Base-by-base conservation (phyloP, 2,113 vertebrate genomes). In the Charina bottae region DNA sequence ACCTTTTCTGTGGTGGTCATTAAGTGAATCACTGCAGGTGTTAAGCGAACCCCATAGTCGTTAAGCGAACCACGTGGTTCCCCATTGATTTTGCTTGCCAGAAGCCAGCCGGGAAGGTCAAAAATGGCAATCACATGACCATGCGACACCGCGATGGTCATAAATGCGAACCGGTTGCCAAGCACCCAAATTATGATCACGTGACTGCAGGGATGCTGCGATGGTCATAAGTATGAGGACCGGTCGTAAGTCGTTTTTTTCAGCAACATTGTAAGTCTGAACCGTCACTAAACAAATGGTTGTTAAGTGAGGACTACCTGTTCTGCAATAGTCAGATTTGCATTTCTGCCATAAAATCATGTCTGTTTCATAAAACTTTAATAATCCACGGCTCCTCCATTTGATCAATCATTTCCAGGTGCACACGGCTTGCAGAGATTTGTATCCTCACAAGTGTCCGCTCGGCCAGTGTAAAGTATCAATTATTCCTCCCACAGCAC, bases 381-480 rank as follows among this genome's bases (percentile, higher is more conserved):
- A 33, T 11, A 19, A 49, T 68, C n/a, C 92, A 4, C 26, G 42
- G 49, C 26, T 60, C 28, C 26, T 85, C 15, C 26, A 42, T 4
- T 88, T 21, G 26, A 54, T 19, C 91, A 93, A 93, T 88, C 97
- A 95, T 92, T 95, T 91, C 78, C 94, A 99, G 99, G 99, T 99
- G 95, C 99, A 99, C 96, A 99, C 99, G 8, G 98, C 99, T 91
- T 99, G 99, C 95, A 99, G 98, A 98, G 99, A 99, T 93, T 95
- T 98, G 53, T 99, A 99, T 95, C 98, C 99, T 89, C 98, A 98
- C 87, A 98, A 99, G 92, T 99, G 99, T 97, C 99, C 99, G 1
- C 98, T 99, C 12, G 99, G 99, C 94, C 99, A 99, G 89, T 99
- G 99, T 97, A 99, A 99, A 97, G 99, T 99, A 60, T 99, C 99